These are phyloP conservation scores for Malurus melanocephalus DNA, from an alignment of 2,113 vertebrate genomes.

Conservation along the genomic window DNA sequence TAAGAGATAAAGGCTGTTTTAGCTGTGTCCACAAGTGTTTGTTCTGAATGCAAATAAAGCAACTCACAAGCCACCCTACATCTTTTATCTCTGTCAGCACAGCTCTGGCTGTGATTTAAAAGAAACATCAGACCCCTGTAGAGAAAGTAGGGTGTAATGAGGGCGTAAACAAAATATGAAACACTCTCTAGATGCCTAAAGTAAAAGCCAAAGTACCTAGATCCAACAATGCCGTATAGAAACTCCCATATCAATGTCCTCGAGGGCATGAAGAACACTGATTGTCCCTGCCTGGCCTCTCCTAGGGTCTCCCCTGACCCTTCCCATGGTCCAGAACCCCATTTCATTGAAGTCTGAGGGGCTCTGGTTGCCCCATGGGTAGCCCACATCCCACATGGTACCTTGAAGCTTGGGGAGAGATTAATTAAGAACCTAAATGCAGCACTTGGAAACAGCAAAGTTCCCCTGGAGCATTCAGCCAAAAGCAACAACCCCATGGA, in stretches of 20 bases:
- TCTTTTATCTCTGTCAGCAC: background rate
- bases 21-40: background rate
- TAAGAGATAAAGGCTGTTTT: background rate
- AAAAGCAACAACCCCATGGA: background rate
- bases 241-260: background rate
- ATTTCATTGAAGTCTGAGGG: background rate
- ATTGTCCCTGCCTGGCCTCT: background rate
- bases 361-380: background rate
- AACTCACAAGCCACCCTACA: background rate
- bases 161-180: background rate
- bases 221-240: background rate
- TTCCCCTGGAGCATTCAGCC: background rate
- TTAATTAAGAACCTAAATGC: background rate
- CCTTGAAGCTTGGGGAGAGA: background rate
- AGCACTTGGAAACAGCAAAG: background rate
- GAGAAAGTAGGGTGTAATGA: background rate
- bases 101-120: background rate
- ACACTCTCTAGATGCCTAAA: background rate
- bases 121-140: background rate
- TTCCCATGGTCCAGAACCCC: background rate
- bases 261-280: background rate
- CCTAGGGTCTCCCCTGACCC: background rate
- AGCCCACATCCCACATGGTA: accelerated
- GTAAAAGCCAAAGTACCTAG: background rate
- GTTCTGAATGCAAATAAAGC: background rate